Conservation (phyloP, 1,140 invertebrate species). For the Zeugodacus cucurbitae region DNA sequence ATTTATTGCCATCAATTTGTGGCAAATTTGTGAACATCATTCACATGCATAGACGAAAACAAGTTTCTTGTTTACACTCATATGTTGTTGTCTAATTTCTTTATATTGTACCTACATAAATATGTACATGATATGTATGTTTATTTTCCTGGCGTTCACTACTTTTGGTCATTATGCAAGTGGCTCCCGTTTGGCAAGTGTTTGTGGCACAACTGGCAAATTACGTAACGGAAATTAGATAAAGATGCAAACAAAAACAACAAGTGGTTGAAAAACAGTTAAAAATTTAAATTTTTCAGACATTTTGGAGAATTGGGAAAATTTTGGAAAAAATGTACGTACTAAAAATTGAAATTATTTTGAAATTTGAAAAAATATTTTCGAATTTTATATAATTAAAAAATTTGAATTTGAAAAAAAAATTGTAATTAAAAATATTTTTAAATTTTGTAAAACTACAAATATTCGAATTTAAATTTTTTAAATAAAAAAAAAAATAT, state of each 20-base stretch:
- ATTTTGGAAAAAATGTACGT: no score
- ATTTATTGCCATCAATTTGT: not conserved
- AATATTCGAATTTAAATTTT: no score
- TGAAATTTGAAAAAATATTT: no score
- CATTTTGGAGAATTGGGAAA: no score
- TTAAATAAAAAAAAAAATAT: no score
- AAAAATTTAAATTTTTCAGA: no score
- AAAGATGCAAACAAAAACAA: no score
- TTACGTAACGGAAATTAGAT: constrained; percentile 6
- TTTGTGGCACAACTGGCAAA: not conserved
- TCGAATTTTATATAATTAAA: not conserved
- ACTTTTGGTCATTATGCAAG: constrained; percentile 25
- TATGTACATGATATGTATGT: not conserved
- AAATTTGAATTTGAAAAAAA: not conserved
- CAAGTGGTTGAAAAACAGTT: not conserved
- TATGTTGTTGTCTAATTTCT: not conserved
- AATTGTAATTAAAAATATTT: no score
- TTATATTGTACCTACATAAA: no score
- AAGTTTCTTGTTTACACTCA: not conserved
- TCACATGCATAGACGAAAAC: not conserved
- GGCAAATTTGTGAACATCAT: not conserved
- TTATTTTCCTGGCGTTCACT: not conserved
- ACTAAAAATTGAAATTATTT: no score
- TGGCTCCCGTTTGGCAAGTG: constrained; percentile 24
- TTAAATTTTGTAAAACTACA: no score